phyloP scores from a whole-genome alignment of 2,797 vertebrate genomes.

The Sebastes goodei region DNA sequence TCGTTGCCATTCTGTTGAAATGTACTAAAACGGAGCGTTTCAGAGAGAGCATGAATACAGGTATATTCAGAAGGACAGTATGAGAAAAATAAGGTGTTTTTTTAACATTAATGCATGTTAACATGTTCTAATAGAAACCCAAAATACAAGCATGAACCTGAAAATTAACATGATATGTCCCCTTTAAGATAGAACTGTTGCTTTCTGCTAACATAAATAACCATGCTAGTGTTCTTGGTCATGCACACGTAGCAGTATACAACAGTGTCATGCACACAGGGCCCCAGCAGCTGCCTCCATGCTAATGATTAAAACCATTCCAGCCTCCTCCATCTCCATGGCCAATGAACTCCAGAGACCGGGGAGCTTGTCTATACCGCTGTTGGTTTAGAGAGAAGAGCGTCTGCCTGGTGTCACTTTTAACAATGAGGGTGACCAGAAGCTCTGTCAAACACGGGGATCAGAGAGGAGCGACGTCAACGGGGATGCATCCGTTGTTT shows the following conservation, averaged over 20 bases:
- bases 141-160: too few species aligned
- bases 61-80: too few species aligned
- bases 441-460: constrained; percentile 30
- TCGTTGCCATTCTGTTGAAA: too few species aligned
- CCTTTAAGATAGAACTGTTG: not conserved
- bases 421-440: constrained; percentile 35
- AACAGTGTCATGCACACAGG: not conserved
- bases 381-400: not conserved
- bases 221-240: not conserved
- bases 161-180: too few species aligned
- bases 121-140: too few species aligned
- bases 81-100: too few species aligned
- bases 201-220: constrained; percentile 5
- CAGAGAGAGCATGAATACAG: too few species aligned
- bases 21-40: too few species aligned
- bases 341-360: constrained; percentile 29
- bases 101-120: too few species aligned
- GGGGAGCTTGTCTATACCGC: not conserved
- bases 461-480: not conserved
- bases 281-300: not conserved
- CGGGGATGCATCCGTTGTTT: not conserved
- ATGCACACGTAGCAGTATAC: not conserved
- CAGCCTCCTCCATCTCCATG: not conserved
- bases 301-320: constrained; percentile 27
- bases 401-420: not conserved